Evolutionary conservation across 2,888 invertebrate genomes (phyloP).

Genomic region (Rapana venosa): DNA sequence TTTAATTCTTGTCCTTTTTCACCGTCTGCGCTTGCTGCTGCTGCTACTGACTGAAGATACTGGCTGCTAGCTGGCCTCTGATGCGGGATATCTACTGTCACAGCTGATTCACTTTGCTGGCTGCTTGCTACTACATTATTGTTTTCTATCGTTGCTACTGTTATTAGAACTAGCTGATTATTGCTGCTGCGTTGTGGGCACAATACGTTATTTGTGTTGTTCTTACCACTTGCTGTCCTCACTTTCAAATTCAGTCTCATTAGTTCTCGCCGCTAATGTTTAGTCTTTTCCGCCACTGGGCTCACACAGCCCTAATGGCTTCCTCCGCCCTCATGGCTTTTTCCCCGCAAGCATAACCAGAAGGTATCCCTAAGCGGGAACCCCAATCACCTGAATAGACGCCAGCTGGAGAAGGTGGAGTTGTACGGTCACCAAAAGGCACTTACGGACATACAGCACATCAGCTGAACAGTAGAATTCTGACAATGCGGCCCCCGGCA

Average conservation of each 20-base stretch:
- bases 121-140: too few species aligned
- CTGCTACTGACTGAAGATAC: too few species aligned
- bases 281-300: background rate
- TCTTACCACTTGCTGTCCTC: background rate
- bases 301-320: background rate
- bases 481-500: background rate
- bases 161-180: too few species aligned
- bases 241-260: background rate
- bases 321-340: background rate
- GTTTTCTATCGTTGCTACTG: too few species aligned
- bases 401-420: background rate
- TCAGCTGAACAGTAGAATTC: background rate
- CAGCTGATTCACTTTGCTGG: too few species aligned
- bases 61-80: too few species aligned
- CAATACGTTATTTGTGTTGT: too few species aligned
- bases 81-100: too few species aligned
- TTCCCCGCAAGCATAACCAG: background rate
- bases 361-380: conserved; percentile 4
- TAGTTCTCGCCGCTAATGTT: background rate
- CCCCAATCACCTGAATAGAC: conserved; percentile 2
- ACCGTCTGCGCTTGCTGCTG: too few species aligned
- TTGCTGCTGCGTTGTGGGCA: too few species aligned
- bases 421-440: background rate
- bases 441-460: background rate
- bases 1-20: too few species aligned